Base-by-base conservation (phyloP, 1,140 invertebrate genomes). In the Drosophila saltans region DNA sequence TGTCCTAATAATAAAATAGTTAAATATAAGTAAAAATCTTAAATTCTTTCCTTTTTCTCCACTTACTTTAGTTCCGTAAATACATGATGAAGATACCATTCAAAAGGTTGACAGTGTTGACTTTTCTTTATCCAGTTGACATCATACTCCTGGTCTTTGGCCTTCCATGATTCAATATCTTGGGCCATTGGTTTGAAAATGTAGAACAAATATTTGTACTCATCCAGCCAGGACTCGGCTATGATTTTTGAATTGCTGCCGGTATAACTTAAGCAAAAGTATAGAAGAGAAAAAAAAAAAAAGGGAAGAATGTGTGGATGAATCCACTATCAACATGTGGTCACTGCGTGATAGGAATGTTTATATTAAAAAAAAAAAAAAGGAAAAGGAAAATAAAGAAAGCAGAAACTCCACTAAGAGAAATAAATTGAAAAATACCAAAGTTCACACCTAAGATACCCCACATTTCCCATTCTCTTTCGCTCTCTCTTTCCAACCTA, bases 81-180 rank as follows among this genome's bases (percentile, higher is more conserved):
- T 69, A 99, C 95, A 91, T 98, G 98, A 41, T 97, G 94, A 69
- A 99, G 93, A 93, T 98, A 99, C 99, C 99, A 99, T 64, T 96
- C 94, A 89, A 99, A 99, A 62, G 93, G 93, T 89, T 96, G 95
- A 90, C 99, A 99, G 1, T 96, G 93, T 1, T 98, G 93, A 73
- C 94, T 94, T 73, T 96, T 93, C 60, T 97, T 93, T n/a, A 99
- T 92, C 55, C 94, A 93, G 9, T 62, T 62, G 28, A 72, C 24
- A 39, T 76, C 66, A 43, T 66, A 52, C 33, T 58, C 48, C 9
- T 61, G 26, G 41, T 26, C 57, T n/a, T 70, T 56, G 81, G 71
- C 33, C 64, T 74, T 78, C 71, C 81, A 63, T 70, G 66, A 58
- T 16, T 16, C 16, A 74, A 90, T 90, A 57, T 58, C 59, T 61